phyloP scores from a whole-genome alignment of 2,113 vertebrate genomes.

The Smithornis capensis region DNA sequence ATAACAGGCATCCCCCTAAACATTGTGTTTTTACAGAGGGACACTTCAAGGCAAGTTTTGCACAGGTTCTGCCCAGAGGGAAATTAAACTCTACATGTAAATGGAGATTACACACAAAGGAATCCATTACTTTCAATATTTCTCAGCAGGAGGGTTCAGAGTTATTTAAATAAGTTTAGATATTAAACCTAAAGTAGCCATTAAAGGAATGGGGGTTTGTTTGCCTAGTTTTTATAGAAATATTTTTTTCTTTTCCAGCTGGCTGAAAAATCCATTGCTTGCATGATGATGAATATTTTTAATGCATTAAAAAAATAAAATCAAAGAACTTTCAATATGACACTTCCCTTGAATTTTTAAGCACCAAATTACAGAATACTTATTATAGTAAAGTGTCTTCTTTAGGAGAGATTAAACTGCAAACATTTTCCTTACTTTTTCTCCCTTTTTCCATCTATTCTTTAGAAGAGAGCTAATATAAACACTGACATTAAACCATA shows the following conservation, averaged over 20 bases:
- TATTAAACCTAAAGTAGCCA: slow-evolving; percentile 85
- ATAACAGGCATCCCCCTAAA: slow-evolving; percentile 72
- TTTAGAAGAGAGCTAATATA: slow-evolving; percentile 69
- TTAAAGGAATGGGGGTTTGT: slow-evolving; percentile 81
- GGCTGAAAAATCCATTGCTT: slow-evolving; percentile 77
- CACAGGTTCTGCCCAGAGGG: slow-evolving; percentile 82
- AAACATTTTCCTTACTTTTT: slow-evolving; percentile 23
- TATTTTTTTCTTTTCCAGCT: slow-evolving; percentile 66
- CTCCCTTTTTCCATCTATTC: slow-evolving; percentile 9
- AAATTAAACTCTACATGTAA: slow-evolving; percentile 85
- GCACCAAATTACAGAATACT: slow-evolving; percentile 70
- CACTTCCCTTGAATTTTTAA: slow-evolving; percentile 77
- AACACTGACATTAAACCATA: slow-evolving; percentile 78
- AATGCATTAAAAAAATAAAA: slow-evolving; percentile 68
- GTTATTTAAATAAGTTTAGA: slow-evolving; percentile 87
- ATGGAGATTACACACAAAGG: slow-evolving; percentile 83
- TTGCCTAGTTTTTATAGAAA: slow-evolving; percentile 71
- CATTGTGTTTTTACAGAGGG: slow-evolving; percentile 73
- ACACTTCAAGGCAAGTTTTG: slow-evolving; percentile 80
- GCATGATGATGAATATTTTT: slow-evolving; percentile 72
- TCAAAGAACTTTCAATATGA: slow-evolving; percentile 68
- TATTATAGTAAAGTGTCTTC: slow-evolving; percentile 68
- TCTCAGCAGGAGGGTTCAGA: slow-evolving; percentile 83
- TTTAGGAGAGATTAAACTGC: slow-evolving; percentile 71
- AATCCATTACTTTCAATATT: slow-evolving; percentile 86